Conservation (phyloP, 2,113 vertebrate genomes). For the Chelonoidis abingdonii region DNA sequence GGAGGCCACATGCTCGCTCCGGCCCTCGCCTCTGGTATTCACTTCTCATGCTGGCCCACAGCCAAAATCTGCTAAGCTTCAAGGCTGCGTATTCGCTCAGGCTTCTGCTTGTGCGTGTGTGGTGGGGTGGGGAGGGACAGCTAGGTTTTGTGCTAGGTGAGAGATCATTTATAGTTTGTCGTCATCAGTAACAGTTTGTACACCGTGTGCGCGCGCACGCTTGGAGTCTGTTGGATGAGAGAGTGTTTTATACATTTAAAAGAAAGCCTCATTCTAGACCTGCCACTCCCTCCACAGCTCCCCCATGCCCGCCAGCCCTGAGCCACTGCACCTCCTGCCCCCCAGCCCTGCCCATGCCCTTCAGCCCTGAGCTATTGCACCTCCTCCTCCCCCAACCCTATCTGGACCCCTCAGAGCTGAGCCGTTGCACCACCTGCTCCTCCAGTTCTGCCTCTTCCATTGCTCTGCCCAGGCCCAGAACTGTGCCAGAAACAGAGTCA, state of each 20-base stretch:
- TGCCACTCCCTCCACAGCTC: background rate
- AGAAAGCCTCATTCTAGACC: background rate
- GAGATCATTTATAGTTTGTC: background rate
- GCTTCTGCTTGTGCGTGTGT: background rate
- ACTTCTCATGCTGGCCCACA: background rate
- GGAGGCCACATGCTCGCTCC: background rate
- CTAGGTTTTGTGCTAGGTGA: background rate
- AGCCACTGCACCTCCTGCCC: background rate
- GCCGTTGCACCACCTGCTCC: background rate
- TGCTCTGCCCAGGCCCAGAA: no score
- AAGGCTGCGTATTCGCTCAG: background rate
- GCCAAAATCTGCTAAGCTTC: background rate
- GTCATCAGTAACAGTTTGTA: background rate
- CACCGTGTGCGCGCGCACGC: background rate
- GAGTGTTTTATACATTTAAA: background rate
- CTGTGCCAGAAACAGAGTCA: no score
- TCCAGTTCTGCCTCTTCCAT: no score
- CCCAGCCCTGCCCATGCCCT: background rate
- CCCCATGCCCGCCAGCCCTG: no score
- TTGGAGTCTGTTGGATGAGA: background rate
- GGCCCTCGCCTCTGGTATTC: background rate
- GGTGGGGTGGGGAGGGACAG: background rate
- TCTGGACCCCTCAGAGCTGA: background rate
- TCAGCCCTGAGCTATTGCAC: background rate
- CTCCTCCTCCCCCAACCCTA: no score